Percentiles rank a stretch among this genome's conserved stretches.
These are phyloP conservation scores for Numida meleagris DNA, from an alignment of 2,113 vertebrate species.

Conservation along the genomic window DNA sequence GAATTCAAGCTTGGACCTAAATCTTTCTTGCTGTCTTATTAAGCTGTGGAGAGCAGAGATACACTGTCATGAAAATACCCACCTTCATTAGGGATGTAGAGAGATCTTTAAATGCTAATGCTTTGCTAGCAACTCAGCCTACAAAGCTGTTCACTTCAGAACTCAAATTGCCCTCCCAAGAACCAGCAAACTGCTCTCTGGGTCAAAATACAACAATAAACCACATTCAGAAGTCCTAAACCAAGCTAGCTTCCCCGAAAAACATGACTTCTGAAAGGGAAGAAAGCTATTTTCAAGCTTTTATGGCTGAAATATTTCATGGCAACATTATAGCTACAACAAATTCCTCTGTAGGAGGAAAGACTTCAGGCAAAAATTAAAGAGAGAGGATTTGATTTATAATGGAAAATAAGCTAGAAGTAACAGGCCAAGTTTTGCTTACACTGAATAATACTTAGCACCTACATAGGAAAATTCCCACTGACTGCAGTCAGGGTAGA, in stretches of 20 bases:
- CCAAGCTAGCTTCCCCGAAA: background rate
- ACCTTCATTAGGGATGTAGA: background rate
- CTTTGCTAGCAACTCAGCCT: background rate
- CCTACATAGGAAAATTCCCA: slow-evolving; percentile 67
- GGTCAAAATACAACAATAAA: background rate
- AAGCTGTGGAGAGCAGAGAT: background rate
- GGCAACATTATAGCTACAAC: background rate
- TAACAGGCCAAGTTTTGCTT: slow-evolving; percentile 34
- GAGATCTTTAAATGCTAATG: background rate
- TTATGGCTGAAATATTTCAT: background rate
- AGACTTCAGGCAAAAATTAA: slow-evolving; percentile 47
- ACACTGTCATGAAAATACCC: background rate
- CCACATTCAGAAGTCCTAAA: background rate
- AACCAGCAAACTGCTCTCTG: background rate
- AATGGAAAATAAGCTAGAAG: slow-evolving; percentile 39
- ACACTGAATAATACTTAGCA: slow-evolving; percentile 63
- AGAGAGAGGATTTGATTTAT: slow-evolving; percentile 30
- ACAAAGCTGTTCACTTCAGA: background rate
- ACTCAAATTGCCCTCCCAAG: background rate
- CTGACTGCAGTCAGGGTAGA: slow-evolving; percentile 33
- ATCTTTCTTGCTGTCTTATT: background rate
- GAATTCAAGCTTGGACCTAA: background rate
- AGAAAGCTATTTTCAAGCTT: background rate
- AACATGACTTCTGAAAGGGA: slow-evolving; percentile 20
- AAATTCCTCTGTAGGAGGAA: slow-evolving; percentile 28